Conservation (phyloP, 2,113 vertebrate species). For the Lamprologus lemairii region DNA sequence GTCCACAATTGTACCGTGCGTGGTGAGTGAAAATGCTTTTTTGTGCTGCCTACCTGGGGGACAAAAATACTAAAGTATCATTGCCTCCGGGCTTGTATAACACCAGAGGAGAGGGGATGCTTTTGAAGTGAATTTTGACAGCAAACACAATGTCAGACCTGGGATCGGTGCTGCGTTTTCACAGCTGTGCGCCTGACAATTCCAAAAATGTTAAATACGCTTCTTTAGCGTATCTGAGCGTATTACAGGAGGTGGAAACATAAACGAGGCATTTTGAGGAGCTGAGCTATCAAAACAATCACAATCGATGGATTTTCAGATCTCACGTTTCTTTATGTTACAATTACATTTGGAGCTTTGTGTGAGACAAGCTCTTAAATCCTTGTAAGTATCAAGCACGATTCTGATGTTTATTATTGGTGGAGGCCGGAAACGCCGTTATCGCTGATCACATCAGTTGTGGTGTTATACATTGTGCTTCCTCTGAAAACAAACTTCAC, state of each 20-base stretch:
- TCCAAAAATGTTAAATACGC: slow-evolving; percentile 61
- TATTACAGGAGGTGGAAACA: slow-evolving; percentile 51
- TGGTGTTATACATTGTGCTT: neutral
- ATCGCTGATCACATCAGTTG: neutral
- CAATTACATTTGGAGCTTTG: slow-evolving; percentile 15
- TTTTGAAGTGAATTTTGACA: slow-evolving; percentile 58
- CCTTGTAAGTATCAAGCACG: neutral
- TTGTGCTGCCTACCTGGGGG: neutral
- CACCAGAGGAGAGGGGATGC: neutral
- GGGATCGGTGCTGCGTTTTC: slow-evolving; percentile 47
- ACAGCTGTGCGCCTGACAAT: slow-evolving; percentile 56
- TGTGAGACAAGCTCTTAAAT: slow-evolving; percentile 8
- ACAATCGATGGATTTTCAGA: neutral
- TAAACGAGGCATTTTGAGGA: slow-evolving; percentile 14
- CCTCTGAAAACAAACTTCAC: neutral
- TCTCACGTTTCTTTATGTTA: neutral
- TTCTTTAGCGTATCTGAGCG: slow-evolving; percentile 32
- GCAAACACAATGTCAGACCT: slow-evolving; percentile 46
- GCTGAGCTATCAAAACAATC: slow-evolving; percentile 27
- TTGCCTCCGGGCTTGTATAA: neutral
- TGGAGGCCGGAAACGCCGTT: neutral
- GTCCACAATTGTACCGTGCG: neutral
- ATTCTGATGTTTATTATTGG: neutral
- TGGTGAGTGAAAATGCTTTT: neutral
- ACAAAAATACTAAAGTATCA: neutral